Percentiles rank a stretch among this genome's conserved stretches.
Conservation (phyloP, 2,888 invertebrate genomes). For the Rugalucina vietnamica region DNA sequence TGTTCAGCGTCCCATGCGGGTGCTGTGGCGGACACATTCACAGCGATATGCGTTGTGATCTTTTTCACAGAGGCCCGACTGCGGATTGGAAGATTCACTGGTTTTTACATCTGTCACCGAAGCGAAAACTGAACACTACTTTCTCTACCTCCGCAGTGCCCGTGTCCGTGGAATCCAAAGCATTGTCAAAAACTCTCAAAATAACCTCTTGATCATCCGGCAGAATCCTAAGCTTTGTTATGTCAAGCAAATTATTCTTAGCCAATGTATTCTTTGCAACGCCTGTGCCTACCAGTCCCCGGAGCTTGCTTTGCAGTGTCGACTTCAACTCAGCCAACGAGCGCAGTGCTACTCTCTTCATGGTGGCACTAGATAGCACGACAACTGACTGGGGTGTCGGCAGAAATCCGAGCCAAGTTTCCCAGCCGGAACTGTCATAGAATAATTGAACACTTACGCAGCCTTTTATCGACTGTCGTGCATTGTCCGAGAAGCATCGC, state of each 20-base stretch:
- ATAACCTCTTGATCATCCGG: conserved; percentile 16
- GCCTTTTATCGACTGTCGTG: neutral
- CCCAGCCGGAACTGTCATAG: neutral
- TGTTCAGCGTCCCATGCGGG: neutral
- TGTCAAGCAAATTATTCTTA: conserved; percentile 11
- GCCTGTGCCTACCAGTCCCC: neutral
- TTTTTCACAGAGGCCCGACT: neutral
- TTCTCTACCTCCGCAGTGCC: neutral
- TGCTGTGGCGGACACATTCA: neutral
- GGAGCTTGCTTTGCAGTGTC: neutral
- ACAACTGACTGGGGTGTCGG: neutral
- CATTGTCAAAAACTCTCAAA: neutral
- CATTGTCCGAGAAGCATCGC: neutral
- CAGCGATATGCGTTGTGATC: neutral
- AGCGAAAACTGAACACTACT: conserved; percentile 27
- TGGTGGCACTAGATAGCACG: neutral
- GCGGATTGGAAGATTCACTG: conserved; percentile 11
- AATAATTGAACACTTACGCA: conserved; percentile 14
- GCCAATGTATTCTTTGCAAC: conserved; percentile 6
- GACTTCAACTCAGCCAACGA: neutral
- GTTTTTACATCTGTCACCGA: conserved; percentile 24
- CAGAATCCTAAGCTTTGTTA: neutral
- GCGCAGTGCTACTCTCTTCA: neutral
- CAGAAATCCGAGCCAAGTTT: conserved; percentile 26
- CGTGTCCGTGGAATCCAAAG: conserved; percentile 6